phyloP scores from a whole-genome alignment of 2,888 invertebrate species.

The Tachina lurida region DNA sequence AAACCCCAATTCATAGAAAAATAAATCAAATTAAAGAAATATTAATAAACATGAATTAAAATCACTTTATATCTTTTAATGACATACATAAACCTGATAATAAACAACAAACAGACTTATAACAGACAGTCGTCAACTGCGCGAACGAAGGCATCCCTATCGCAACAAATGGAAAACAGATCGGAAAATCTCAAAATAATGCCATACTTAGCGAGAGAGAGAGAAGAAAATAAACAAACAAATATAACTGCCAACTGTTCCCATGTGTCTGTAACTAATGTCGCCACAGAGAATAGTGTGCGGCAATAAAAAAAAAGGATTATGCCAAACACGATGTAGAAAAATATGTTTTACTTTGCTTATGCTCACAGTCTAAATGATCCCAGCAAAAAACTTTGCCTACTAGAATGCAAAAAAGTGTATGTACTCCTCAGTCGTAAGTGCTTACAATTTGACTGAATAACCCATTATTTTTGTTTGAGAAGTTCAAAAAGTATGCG shows the following conservation, averaged over 20 bases:
- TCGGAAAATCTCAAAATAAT: slow-evolving; percentile 21
- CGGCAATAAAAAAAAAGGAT: slow-evolving; percentile 55
- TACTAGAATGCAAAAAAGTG: too few species aligned
- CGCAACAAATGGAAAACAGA: slow-evolving; percentile 24
- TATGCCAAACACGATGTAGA: slow-evolving; percentile 61
- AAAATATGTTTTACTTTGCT: slow-evolving; percentile 29
- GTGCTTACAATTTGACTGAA: too few species aligned
- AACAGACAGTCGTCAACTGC: slow-evolving; percentile 26
- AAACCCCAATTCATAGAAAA: slow-evolving; percentile 34
- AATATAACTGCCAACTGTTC: slow-evolving; percentile 60
- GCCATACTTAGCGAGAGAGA: slow-evolving; percentile 16
- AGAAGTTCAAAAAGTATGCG: too few species aligned
- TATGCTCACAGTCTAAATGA: not conserved
- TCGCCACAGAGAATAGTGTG: slow-evolving; percentile 66
- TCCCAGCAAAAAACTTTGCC: too few species aligned
- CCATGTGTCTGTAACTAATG: slow-evolving; percentile 67
- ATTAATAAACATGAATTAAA: slow-evolving; percentile 65
- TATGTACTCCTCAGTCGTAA: too few species aligned
- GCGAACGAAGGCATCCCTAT: slow-evolving; percentile 36
- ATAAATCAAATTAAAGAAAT: slow-evolving; percentile 66
- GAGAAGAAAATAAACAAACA: too few species aligned
- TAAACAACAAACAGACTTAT: not conserved
- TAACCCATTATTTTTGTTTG: too few species aligned
- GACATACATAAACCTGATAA: slow-evolving; percentile 57
- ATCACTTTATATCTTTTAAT: slow-evolving; percentile 64